Conservation (phyloP, 2,888 invertebrate genomes). For the Megalurothrips usitatus region DNA sequence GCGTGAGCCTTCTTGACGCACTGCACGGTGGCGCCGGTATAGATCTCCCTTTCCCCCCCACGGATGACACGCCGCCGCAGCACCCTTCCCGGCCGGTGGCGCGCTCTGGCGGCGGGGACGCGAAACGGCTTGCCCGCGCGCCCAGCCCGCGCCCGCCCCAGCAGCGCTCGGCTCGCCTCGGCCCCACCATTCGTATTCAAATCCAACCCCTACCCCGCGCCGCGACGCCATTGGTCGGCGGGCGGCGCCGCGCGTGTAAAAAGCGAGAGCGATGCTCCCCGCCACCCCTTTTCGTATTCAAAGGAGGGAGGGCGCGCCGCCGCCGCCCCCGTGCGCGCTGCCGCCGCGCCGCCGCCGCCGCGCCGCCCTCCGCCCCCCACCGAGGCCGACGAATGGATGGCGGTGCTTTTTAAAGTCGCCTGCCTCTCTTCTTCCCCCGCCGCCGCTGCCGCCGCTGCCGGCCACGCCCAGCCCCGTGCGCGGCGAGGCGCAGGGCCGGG, state of each 20-base stretch:
- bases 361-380: neutral
- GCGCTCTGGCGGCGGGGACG: neutral
- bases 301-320: neutral
- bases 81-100: neutral
- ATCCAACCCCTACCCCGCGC: constrained; percentile 8
- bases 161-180: neutral
- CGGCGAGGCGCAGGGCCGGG: neutral
- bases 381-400: neutral
- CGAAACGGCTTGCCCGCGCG: neutral
- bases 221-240: neutral
- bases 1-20: neutral
- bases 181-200: constrained; percentile 9
- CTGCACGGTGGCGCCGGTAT: neutral
- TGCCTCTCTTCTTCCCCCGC: neutral
- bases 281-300: neutral
- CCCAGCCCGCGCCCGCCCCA: neutral
- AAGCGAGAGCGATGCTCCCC: neutral
- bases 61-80: too few species aligned
- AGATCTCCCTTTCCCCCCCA: too few species aligned
- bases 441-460: neutral
- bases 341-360: neutral
- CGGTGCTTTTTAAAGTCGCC: constrained; percentile 12
- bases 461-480: neutral
- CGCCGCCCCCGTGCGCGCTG: neutral
- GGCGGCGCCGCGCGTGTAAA: neutral